Evolutionary conservation across 2,113 vertebrate species (phyloP), one percentile per base, ranked within the genome.

Genomic region (Hydropotes inermis): DNA sequence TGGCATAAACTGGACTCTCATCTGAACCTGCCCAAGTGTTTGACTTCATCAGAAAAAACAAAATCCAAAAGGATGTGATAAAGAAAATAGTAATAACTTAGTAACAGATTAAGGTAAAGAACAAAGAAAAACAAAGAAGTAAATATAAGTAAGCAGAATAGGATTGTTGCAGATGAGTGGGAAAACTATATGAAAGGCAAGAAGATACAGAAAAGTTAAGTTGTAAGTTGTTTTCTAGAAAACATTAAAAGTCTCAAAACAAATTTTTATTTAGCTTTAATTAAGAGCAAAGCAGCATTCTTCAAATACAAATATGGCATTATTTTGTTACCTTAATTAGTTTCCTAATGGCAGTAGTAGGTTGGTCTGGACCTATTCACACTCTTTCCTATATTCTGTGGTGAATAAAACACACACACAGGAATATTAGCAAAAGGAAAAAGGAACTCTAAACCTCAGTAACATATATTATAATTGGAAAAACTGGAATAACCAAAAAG

Each of bases 181-280:
- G 16, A 76, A 94, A 82, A 83, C 52, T 70, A 13, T 8, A 60
- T 23, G 55, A 82, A 94, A 90, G 14, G 27, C 58, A 87, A 92
- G 30, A 39, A 58, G 36, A 45, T 79, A 54, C 13, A 54, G 30
- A 83, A 97, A 94, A 83, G 39, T 55, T 55, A 36, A 96, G 85
- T 16, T 94, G 1, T 60, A 90, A 84, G 45, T 87, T 94, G 70
- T 95, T 95, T 78, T 94, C 61, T 70, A 93, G n/a, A 28, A 93
- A 95, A 95, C 74, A 78, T 8, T 83, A 96, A 93, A 98, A 82
- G 50, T 93, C 87, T 76, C 91, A 87, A 95, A 82, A 33, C 89
- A 89, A 76, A 55, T 6, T 78, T 88, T 64, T 93, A 88, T 84
- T 92, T 91, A 85, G 54, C 23, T 88, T 79, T 92, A 97, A 43